Percentiles rank a stretch among this genome's conserved stretches.
Evolutionary conservation across 30 jellyfish, hydroid and myxozoan genomes (phyloP).

Genomic region (Mastigias papua): DNA sequence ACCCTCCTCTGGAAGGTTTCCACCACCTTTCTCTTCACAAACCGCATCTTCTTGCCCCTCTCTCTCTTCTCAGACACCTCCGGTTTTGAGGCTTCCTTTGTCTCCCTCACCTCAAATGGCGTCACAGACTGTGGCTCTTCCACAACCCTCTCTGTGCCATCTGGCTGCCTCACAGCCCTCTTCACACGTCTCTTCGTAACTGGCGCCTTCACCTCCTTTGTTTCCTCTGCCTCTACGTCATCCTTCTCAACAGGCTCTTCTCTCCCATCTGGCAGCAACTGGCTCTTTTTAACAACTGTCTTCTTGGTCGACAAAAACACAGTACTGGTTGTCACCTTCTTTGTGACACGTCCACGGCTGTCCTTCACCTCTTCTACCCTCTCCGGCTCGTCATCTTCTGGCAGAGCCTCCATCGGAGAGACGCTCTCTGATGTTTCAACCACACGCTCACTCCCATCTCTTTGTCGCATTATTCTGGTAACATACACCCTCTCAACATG

Average conservation of each 20-base stretch:
- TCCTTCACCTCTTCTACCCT: conserved; percentile 43
- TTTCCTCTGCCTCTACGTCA: conserved; percentile 71
- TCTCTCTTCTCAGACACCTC: conserved; percentile 69
- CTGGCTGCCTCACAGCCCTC: conserved; percentile 62
- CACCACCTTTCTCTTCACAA: conserved; percentile 28
- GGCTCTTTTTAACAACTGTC: conserved; percentile 48
- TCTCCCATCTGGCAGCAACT: conserved; percentile 62
- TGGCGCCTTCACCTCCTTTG: conserved; percentile 28
- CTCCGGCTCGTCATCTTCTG: conserved; percentile 60
- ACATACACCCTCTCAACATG: conserved; percentile 85
- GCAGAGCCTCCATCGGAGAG: conserved; percentile 56
- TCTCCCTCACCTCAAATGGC: conserved; percentile 43
- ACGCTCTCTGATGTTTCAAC: conserved; percentile 78
- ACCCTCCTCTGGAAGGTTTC: conserved; percentile 60
- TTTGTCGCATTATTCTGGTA: conserved; percentile 65
- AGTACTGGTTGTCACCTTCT: conserved; percentile 46
- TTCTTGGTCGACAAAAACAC: conserved; percentile 53
- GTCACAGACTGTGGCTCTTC: conserved; percentile 63
- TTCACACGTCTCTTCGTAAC: conserved; percentile 59
- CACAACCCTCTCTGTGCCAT: conserved; percentile 78
- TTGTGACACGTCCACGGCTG: conserved; percentile 55
- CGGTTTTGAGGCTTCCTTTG: conserved; percentile 70
- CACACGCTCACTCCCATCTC: conserved; percentile 81
- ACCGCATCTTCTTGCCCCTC: conserved; percentile 50
- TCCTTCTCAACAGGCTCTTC: conserved; percentile 59